Evolutionary conservation across 2,888 invertebrate genomes (phyloP).

Genomic region (Sturmia bella): DNA sequence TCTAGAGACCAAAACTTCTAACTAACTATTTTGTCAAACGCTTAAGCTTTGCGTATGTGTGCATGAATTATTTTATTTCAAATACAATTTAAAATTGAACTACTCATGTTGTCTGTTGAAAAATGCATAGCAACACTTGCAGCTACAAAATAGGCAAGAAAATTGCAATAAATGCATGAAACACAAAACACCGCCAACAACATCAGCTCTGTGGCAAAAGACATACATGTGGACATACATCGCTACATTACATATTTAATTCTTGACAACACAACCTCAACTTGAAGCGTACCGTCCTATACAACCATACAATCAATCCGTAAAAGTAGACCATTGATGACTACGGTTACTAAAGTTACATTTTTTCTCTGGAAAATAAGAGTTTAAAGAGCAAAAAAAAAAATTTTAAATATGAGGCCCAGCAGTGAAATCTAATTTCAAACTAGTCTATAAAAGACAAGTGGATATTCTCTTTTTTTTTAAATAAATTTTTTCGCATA

Average conservation of each 20-base stretch:
- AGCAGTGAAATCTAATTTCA: slow-evolving; percentile 62
- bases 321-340: slow-evolving; percentile 24
- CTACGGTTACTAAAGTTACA: slow-evolving; percentile 47
- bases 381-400: slow-evolving; percentile 25
- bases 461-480: slow-evolving; percentile 58
- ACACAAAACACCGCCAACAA: slow-evolving; percentile 48
- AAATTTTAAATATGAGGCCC: slow-evolving; percentile 28
- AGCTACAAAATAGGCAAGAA: slow-evolving; percentile 33
- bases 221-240: not conserved
- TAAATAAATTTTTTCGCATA: slow-evolving; percentile 40
- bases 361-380: slow-evolving; percentile 51
- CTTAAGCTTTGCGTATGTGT: too few species aligned
- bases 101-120: slow-evolving; percentile 2
- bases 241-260: slow-evolving; percentile 50
- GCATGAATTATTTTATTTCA: not conserved
- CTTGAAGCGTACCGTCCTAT: slow-evolving; percentile 10
- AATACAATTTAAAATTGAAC: not conserved
- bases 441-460: slow-evolving; percentile 64
- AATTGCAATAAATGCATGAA: slow-evolving; percentile 24
- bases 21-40: too few species aligned
- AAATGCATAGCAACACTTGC: slow-evolving; percentile 57
- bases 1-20: too few species aligned
- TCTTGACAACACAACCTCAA: slow-evolving; percentile 57
- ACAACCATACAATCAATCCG: not conserved
- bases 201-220: slow-evolving; percentile 3